These are phyloP conservation scores for Anomalospiza imberbis DNA, from an alignment of 2,797 vertebrate species.

Conservation along the genomic window DNA sequence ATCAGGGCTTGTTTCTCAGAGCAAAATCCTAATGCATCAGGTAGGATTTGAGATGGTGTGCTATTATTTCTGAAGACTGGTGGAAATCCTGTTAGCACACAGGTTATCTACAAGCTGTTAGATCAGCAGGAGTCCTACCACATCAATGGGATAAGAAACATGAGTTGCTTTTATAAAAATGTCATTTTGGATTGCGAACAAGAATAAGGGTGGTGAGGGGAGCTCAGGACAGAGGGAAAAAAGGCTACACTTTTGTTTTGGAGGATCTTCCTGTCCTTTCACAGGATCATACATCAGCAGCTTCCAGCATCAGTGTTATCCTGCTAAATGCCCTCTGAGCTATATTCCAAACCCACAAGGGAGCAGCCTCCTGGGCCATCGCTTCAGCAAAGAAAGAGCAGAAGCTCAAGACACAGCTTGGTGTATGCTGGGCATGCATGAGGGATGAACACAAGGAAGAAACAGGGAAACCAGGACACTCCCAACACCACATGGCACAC, in stretches of 20 bases:
- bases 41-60: background rate
- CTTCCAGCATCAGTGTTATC: background rate
- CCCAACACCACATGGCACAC: background rate
- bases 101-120: background rate
- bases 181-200: background rate
- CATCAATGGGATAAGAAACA: background rate
- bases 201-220: background rate
- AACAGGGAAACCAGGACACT: background rate
- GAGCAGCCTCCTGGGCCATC: background rate
- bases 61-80: background rate
- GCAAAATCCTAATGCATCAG: background rate
- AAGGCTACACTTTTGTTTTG: background rate
- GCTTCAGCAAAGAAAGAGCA: background rate
- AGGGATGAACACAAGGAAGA: background rate
- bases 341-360: background rate
- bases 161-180: background rate
- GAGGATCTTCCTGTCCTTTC: background rate
- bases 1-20: background rate
- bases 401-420: background rate
- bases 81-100: background rate
- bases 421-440: rapidly evolving
- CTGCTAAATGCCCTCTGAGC: background rate
- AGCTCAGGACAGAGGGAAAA: background rate
- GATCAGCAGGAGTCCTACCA: background rate
- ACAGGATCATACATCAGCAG: background rate